Base-by-base conservation (phyloP, 2,888 invertebrate species). In the Melanostoma scalare region DNA sequence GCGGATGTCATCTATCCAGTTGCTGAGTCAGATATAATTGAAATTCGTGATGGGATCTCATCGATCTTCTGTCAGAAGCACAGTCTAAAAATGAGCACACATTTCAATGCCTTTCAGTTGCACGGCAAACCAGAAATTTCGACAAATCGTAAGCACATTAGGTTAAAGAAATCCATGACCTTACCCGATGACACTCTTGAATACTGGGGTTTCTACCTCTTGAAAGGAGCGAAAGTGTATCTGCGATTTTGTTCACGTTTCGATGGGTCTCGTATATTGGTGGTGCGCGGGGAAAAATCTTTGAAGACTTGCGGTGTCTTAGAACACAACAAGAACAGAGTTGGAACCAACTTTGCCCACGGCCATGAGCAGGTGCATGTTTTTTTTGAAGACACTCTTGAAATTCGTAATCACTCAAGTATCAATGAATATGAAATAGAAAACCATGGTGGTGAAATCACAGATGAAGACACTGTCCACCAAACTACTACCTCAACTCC, bases 181-280 rank as follows among this genome's bases (percentile, higher is more conserved):
- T 91, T 97, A 84, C 96, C 96, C 0, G 96, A 96, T 89, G 96
- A 96, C 87, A 96, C 96, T 6, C 91, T 96, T 42, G 96, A 97
- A 90, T 97, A 96, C 90, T 97, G 96, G 96, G 96, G 96, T 2
- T 96, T 97, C 91, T 96, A 95, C 91, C 92, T 97, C 56, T 92
- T 96, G 60, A 94, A 94, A 90, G 96, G 96, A 33, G 96, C 96
- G 1, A 93, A 93, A 8, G 96, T 97, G 2, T 93, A 94, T 85
- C 91, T 97, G 33, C 95, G 95, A 88, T 95, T 95, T 53, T 97
- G 96, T 89, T 96, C 96, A 8, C 93, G 95, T 88, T 95, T 93
- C 89, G 93, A 94, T 86, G 96, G 96, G 10, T 95, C 96, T 0
- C 94, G 95, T 76, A 94, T 97, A 88, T 92, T 97, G 87, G 95